Percentiles rank a stretch among this genome's conserved stretches.
phyloP scores from a whole-genome alignment of 2,113 vertebrate species.

The Pavo muticus region DNA sequence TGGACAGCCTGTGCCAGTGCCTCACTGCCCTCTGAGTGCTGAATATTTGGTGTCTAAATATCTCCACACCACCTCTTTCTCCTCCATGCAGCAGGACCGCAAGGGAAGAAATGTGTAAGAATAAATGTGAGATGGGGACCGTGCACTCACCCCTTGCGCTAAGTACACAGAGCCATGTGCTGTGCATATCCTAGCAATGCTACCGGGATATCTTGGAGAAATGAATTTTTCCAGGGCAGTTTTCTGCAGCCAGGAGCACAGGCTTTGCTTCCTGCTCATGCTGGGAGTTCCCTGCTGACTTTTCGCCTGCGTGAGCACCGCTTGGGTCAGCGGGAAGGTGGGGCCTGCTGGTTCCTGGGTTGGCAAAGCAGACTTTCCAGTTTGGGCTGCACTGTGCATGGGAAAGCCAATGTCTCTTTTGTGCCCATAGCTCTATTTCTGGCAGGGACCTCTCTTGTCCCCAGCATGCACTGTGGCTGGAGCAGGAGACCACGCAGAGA shows the following conservation, averaged over 20 bases:
- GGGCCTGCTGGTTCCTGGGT: neutral
- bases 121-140: neutral
- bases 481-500: accelerated
- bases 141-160: accelerated
- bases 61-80: too few species aligned
- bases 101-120: neutral
- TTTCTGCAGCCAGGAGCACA: neutral
- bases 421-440: accelerated
- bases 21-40: too few species aligned
- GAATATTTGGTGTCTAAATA: too few species aligned
- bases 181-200: accelerated
- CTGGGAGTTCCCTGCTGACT: constrained; percentile 52
- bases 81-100: neutral
- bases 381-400: neutral
- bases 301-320: neutral
- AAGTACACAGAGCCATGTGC: neutral
- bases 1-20: too few species aligned
- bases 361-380: constrained; percentile 68
- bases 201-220: neutral
- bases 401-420: neutral
- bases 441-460: neutral
- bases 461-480: accelerated
- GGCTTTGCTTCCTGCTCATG: constrained; percentile 36
- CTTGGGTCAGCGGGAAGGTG: constrained; percentile 35
- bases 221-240: accelerated